These are phyloP conservation scores for Falcaria lacertinaria DNA, from an alignment of 2,888 invertebrate genomes.

Conservation along the genomic window DNA sequence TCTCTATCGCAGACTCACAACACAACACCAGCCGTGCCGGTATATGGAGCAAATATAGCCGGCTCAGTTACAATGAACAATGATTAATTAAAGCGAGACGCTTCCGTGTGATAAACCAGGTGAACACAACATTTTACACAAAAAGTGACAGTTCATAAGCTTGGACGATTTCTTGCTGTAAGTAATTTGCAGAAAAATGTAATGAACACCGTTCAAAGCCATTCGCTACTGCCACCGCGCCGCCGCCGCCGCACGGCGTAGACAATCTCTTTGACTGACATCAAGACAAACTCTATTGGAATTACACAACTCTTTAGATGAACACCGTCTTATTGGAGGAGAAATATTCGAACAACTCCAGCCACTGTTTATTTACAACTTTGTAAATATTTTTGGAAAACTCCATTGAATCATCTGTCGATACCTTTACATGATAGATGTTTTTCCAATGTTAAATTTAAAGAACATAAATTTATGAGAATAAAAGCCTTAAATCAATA, in stretches of 20 bases:
- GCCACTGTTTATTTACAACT: neutral
- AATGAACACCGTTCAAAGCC: constrained; percentile 30
- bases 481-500: constrained; percentile 59
- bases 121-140: neutral
- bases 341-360: constrained; percentile 17
- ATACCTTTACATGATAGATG: no score
- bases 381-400: neutral
- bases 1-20: constrained; percentile 24
- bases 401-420: neutral
- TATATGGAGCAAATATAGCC: neutral
- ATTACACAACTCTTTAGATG: constrained; percentile 53
- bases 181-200: constrained; percentile 28
- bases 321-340: constrained; percentile 45
- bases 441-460: no score
- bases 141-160: neutral
- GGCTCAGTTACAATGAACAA: neutral
- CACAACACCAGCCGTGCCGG: constrained; percentile 2
- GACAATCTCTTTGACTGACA: constrained; percentile 10
- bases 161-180: constrained; percentile 13
- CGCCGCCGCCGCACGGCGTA: constrained; percentile 18
- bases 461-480: constrained; percentile 44
- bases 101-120: constrained; percentile 10
- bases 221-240: constrained; percentile 34
- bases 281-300: constrained; percentile 38
- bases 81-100: constrained; percentile 11